Base-by-base conservation (phyloP, 2,888 invertebrate genomes). In the Drepana falcataria region DNA sequence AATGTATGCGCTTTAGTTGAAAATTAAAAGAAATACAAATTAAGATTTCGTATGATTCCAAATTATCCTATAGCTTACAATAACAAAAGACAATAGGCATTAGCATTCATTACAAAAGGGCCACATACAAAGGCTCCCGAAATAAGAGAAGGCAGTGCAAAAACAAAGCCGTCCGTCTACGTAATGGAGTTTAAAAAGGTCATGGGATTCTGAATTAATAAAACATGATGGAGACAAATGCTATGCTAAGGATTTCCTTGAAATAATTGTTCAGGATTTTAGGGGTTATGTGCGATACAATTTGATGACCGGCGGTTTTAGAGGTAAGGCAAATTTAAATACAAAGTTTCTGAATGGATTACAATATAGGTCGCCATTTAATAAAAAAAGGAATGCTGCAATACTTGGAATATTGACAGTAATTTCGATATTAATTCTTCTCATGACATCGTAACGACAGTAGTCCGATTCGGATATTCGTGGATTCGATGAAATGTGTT, bases 151-250 rank as follows among this genome's bases (percentile, higher is more conserved):
- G 51, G 54, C 51, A 33, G 55, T 54, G 48, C 54, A 54, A 59
- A 64, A 62, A 60, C 55, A 53, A 56, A 60, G 55, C 52, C 52
- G 61, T 65, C 60, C 58, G 57, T 64, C 60, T 61, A 60, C 55
- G 59, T 64, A 60, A 60, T 63, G 55, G 52, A 51, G 51, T 51
- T 40, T 51, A 40, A 51, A 51, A 40, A 51, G 51, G 51, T 51
- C 51, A 51, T 51, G 51, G 34, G 51, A 9, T 41, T 41, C 34
- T 34, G 51, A 40, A 51, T 51, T 51, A 51, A 41, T 51, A 51
- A 51, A 51, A 51, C 51, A 51, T 40, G 40, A 51, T 51, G 51
- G 41, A 40, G 41, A 51, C 51, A 51, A 51, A 51, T 40, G 51
- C 51, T 34, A 37, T 40, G 40, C 51, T 41, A 40, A 51, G 34